phyloP scores from a whole-genome alignment of 2,113 vertebrate species.

The Tychaedon coryphoeus region DNA sequence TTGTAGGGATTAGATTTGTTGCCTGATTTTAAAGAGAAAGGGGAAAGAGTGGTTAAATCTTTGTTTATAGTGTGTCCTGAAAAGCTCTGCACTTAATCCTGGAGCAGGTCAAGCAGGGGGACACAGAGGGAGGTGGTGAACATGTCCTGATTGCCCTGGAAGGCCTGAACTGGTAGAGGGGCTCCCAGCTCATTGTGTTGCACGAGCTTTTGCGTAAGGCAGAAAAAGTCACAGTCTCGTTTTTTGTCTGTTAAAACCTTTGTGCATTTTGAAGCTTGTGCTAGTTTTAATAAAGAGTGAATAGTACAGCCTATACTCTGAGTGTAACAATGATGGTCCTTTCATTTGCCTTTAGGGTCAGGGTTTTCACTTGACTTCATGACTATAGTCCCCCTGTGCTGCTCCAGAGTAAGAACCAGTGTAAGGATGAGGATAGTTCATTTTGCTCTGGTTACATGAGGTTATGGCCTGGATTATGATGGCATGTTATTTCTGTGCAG shows the following conservation, averaged over 20 bases:
- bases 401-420: not conserved
- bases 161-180: not conserved
- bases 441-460: conserved; percentile 10
- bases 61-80: not conserved
- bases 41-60: not conserved
- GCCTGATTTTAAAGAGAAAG: not conserved
- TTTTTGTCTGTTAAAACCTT: not conserved
- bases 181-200: not conserved
- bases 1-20: not conserved
- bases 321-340: not conserved
- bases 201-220: not conserved
- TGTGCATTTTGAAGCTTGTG: not conserved
- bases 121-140: accelerated
- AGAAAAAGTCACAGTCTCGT: not conserved
- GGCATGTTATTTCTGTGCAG: not conserved
- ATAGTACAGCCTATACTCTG: not conserved
- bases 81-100: not conserved
- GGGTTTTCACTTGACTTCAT: not conserved
- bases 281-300: not conserved
- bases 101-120: not conserved
- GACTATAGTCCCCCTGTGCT: not conserved
- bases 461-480: not conserved
- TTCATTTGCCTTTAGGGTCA: not conserved
- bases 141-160: accelerated
- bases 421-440: not conserved